These are phyloP conservation scores for Drosophila pectinifera DNA, from an alignment of 1,140 invertebrate species.

Conservation along the genomic window DNA sequence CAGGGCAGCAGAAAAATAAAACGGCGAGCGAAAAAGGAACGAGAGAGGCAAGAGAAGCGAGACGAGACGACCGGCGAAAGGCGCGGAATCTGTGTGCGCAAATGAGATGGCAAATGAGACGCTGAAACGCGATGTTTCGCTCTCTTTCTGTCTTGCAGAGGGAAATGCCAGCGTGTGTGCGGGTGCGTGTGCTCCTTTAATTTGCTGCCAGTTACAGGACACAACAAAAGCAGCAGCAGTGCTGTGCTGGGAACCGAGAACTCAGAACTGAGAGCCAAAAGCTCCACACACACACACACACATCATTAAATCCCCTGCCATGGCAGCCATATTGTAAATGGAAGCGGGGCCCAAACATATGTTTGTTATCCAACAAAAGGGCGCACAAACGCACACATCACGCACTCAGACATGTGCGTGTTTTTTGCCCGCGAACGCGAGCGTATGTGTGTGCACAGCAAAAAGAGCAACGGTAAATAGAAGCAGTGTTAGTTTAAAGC, in stretches of 20 bases:
- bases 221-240: constrained; percentile 15
- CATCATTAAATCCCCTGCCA: constrained; percentile 34
- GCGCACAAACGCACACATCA: not conserved
- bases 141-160: constrained; percentile 6
- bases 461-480: constrained; percentile 10
- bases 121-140: constrained; percentile 17
- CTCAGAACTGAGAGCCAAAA: not conserved
- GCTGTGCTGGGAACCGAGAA: too few species aligned
- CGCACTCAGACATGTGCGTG: not conserved
- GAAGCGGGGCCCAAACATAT: constrained; percentile 71
- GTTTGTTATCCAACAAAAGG: constrained; percentile 64
- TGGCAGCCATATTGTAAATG: constrained; percentile 69
- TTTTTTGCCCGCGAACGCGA: constrained; percentile 6
- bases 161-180: constrained; percentile 5
- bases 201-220: constrained; percentile 52
- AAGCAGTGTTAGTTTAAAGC: not conserved
- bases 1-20: constrained; percentile 40
- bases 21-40: not conserved
- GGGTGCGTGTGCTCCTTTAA: constrained; percentile 47
- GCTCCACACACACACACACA: constrained; percentile 1
- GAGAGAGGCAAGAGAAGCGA: constrained; percentile 13
- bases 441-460: not conserved
- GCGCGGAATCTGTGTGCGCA: constrained; percentile 4
- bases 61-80: constrained; percentile 1
- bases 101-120: constrained; percentile 39